Evolutionary conservation across 64 coral and sea anemone species (phyloP).

Genomic region (Porites australiensis): DNA sequence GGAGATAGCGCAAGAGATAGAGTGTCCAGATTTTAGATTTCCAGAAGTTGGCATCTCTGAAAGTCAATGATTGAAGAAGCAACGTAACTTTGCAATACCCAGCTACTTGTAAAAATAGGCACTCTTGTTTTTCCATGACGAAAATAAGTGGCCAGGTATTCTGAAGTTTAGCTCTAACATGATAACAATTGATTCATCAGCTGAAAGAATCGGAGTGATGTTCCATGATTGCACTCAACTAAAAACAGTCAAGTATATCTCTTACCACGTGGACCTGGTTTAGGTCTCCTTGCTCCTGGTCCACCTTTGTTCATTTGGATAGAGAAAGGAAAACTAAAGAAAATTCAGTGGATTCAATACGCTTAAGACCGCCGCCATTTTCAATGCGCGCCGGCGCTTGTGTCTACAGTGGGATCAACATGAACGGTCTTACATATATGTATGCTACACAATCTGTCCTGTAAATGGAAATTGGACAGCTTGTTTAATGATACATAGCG

Average conservation of each 20-base stretch:
- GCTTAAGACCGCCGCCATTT: background rate
- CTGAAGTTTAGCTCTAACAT: too few species aligned
- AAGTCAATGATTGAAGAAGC: too few species aligned
- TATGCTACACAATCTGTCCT: too few species aligned
- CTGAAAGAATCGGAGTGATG: background rate
- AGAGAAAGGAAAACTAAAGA: background rate
- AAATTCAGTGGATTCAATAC: background rate
- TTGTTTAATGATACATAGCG: background rate
- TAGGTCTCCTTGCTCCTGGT: conserved; percentile 55
- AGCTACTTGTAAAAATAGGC: too few species aligned
- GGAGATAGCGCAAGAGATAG: too few species aligned
- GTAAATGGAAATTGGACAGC: background rate
- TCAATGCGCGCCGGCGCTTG: background rate
- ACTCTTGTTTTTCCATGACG: too few species aligned
- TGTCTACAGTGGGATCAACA: too few species aligned
- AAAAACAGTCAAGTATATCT: background rate
- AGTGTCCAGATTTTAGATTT: too few species aligned
- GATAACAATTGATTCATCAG: background rate
- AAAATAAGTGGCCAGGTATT: too few species aligned
- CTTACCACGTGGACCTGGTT: conserved; percentile 38
- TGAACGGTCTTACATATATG: too few species aligned
- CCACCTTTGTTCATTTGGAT: conserved; percentile 29
- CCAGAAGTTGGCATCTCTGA: too few species aligned
- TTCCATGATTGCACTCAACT: background rate
- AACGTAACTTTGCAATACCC: too few species aligned